A percentile compares a stretch with the other conserved stretches of the same genome.
These are phyloP conservation scores for Ophthalmolycus amberensis DNA, from an alignment of 2,113 vertebrate species.

Conservation along the genomic window DNA sequence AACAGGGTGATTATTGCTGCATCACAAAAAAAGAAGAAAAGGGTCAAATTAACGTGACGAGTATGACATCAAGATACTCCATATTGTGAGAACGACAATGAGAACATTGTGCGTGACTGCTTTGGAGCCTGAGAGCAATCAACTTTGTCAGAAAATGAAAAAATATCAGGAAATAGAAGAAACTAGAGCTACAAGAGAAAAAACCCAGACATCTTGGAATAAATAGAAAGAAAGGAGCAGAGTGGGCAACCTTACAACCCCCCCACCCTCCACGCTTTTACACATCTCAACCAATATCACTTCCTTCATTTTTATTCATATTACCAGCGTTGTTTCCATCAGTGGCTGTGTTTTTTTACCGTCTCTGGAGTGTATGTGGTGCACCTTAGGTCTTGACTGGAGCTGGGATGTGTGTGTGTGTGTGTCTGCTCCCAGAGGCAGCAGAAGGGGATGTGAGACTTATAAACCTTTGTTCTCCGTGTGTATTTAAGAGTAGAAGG, in stretches of 20 bases:
- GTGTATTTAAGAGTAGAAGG: conserved; percentile 93
- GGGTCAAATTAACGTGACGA: conserved; percentile 57
- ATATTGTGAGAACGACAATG: conserved; percentile 35
- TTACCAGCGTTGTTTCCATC: conserved; percentile 36
- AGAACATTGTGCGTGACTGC: conserved; percentile 58
- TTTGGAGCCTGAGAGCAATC: conserved; percentile 59
- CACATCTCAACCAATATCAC: conserved; percentile 34
- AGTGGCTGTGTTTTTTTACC: conserved; percentile 54
- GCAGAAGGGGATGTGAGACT: conserved; percentile 49
- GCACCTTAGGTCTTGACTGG: conserved; percentile 49
- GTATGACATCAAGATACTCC: conserved; percentile 60
- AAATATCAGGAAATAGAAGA: conserved; percentile 31
- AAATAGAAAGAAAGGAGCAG: conserved; percentile 51
- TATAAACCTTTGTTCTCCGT: conserved; percentile 1
- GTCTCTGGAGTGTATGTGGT: conserved; percentile 62
- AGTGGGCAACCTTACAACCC: conserved; percentile 31
- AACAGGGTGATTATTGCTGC: conserved; percentile 91
- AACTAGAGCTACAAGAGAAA: conserved; percentile 50
- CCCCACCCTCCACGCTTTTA: conserved; percentile 12
- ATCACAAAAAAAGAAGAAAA: conserved; percentile 86
- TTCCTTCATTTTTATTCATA: conserved; percentile 31
- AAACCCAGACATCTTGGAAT: conserved; percentile 41
- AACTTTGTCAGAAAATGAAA: conserved; percentile 22
- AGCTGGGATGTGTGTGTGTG: conserved; percentile 47
- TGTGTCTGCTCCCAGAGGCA: conserved; percentile 61